Conservation (phyloP, 2,888 invertebrate species). For the Rotaria macrura region DNA sequence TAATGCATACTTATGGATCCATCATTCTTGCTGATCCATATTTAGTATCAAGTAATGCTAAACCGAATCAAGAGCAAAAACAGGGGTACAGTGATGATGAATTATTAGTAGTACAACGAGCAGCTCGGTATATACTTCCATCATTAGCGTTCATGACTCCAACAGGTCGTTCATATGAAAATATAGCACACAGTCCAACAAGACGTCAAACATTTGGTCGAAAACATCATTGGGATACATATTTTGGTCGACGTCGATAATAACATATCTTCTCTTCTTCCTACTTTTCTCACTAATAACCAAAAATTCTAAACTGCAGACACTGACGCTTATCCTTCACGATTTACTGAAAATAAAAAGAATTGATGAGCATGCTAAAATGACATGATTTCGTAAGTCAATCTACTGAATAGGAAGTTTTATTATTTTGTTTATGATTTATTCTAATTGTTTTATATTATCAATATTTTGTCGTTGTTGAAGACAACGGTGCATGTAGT, state of each 20-base stretch:
- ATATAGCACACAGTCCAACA: not conserved
- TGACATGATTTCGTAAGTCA: not conserved
- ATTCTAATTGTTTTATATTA: not conserved
- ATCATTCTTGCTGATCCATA: not conserved
- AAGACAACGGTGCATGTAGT: not conserved
- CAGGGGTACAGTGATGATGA: not conserved
- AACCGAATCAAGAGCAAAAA: not conserved
- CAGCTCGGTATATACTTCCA: not conserved
- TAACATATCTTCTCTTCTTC: not conserved
- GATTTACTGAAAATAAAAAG: not conserved
- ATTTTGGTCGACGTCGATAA: not conserved
- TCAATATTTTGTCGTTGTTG: not conserved
- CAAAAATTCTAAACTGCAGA: not conserved
- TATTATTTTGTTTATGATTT: too few species aligned
- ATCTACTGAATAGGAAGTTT: not conserved
- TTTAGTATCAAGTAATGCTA: not conserved
- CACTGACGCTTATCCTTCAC: not conserved
- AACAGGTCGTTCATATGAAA: not conserved
- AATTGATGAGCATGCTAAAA: not conserved
- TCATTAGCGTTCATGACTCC: not conserved
- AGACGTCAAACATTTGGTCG: not conserved
- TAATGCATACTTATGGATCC: not conserved
- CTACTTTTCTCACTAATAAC: not conserved
- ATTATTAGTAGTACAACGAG: not conserved
- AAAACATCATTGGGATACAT: not conserved